Percentiles rank a stretch among this genome's conserved stretches.
Evolutionary conservation across 2,113 vertebrate species (phyloP).

Genomic region (Rhipidura dahli): DNA sequence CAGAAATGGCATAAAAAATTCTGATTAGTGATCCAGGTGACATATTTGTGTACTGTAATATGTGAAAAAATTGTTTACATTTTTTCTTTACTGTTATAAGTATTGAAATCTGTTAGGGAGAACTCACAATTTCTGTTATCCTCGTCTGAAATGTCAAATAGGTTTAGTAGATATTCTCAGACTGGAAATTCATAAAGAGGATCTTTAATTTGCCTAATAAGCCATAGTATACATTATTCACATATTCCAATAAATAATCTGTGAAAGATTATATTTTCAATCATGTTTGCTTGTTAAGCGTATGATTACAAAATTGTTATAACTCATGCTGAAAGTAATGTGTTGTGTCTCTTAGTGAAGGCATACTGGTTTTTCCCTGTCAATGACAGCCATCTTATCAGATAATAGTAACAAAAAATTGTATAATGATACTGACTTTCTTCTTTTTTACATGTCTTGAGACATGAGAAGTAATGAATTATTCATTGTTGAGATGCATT

Average conservation of each 20-base stretch:
- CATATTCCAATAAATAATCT: not conserved
- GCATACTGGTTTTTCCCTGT: not conserved
- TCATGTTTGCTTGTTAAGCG: not conserved
- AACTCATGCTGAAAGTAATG: not conserved
- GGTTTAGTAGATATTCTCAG: not conserved
- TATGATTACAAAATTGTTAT: not conserved
- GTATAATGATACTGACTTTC: not conserved
- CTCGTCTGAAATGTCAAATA: not conserved
- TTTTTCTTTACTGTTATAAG: not conserved
- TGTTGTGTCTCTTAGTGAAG: not conserved
- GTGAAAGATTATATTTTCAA: not conserved
- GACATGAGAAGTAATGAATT: not conserved
- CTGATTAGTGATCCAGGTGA: not conserved
- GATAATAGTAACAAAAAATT: not conserved
- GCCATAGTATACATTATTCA: not conserved
- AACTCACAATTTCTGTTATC: not conserved
- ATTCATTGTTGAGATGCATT: not conserved
- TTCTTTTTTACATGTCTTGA: not conserved
- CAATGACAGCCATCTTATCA: not conserved
- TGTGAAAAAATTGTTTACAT: not conserved
- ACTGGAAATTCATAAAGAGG: not conserved
- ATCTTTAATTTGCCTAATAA: not conserved
- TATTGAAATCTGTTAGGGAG: not conserved
- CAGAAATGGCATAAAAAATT: not conserved
- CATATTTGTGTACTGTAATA: not conserved